phyloP scores from a whole-genome alignment of 1,140 invertebrate species.

The Drosophila virilis region DNA sequence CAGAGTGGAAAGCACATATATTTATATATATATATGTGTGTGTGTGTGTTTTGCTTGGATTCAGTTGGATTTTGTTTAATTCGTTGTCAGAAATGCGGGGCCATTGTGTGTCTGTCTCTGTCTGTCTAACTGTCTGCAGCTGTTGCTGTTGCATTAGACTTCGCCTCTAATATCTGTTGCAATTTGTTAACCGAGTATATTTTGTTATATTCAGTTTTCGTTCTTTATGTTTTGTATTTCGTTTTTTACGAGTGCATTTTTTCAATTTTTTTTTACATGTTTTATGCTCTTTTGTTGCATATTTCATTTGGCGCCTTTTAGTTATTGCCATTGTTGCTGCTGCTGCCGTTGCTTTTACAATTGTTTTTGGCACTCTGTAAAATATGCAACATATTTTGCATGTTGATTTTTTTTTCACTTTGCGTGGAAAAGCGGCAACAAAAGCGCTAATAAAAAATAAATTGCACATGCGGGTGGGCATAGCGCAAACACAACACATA shows the following conservation, averaged over 20 bases:
- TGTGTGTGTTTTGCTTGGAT: conserved; percentile 10
- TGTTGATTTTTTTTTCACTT: conserved; percentile 70
- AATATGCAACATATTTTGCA: conserved; percentile 81
- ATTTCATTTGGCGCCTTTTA: conserved; percentile 79
- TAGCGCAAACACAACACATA: neutral
- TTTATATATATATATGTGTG: neutral
- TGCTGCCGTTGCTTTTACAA: conserved; percentile 37
- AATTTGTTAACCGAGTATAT: conserved; percentile 76
- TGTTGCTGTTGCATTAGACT: conserved; percentile 63
- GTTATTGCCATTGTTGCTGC: conserved; percentile 64
- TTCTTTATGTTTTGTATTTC: conserved; percentile 16
- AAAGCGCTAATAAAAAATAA: conserved; percentile 80
- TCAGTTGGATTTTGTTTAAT: conserved; percentile 72
- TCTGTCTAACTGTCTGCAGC: conserved; percentile 6
- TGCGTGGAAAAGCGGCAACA: conserved; percentile 51
- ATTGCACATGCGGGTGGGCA: conserved; percentile 62
- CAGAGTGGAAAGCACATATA: conserved; percentile 11
- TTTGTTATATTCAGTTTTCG: conserved; percentile 16
- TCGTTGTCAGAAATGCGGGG: conserved; percentile 71
- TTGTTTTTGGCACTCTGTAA: conserved; percentile 62
- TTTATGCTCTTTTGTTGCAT: conserved; percentile 78
- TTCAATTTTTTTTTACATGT: conserved; percentile 76
- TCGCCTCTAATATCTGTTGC: conserved; percentile 77
- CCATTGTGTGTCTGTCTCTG: conserved; percentile 49
- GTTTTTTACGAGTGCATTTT: conserved; percentile 36